Conservation (phyloP, 2,888 invertebrate species). For the Corbicula japonica region DNA sequence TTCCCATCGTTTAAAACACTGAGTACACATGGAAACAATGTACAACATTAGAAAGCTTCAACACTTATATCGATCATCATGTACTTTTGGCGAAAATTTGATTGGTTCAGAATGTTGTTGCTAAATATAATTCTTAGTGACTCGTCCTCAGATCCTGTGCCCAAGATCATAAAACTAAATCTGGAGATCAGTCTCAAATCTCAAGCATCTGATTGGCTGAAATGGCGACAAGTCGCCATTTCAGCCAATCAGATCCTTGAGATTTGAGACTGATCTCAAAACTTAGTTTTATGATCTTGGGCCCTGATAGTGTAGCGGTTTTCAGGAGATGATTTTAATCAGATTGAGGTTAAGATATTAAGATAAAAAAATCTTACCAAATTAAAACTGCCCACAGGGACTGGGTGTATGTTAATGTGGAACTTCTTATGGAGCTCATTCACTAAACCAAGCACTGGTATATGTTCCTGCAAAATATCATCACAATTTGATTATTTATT, state of each 20-base stretch:
- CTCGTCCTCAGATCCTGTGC: too few relatives aligned
- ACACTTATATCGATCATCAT: too few relatives aligned
- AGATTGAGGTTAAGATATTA: not conserved
- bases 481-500: not conserved
- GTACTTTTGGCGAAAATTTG: too few relatives aligned
- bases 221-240: not conserved
- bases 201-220: not conserved
- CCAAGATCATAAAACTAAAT: too few relatives aligned
- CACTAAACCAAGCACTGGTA: not conserved
- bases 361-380: slow-evolving; percentile 24
- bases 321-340: not conserved
- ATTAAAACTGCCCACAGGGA: slow-evolving; percentile 51
- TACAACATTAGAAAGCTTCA: too few relatives aligned
- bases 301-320: not conserved
- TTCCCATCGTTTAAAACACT: too few relatives aligned
- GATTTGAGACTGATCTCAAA: not conserved
- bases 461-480: slow-evolving; percentile 12
- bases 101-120: too few relatives aligned
- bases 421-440: slow-evolving; percentile 9
- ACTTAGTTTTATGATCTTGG: not conserved
- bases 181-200: not conserved
- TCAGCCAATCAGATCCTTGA: not conserved
- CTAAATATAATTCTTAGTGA: too few relatives aligned
- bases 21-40: too few relatives aligned
- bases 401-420: slow-evolving; percentile 21